Evolutionary conservation across 2,888 invertebrate species (phyloP).

Genomic region (Phortica okadai): DNA sequence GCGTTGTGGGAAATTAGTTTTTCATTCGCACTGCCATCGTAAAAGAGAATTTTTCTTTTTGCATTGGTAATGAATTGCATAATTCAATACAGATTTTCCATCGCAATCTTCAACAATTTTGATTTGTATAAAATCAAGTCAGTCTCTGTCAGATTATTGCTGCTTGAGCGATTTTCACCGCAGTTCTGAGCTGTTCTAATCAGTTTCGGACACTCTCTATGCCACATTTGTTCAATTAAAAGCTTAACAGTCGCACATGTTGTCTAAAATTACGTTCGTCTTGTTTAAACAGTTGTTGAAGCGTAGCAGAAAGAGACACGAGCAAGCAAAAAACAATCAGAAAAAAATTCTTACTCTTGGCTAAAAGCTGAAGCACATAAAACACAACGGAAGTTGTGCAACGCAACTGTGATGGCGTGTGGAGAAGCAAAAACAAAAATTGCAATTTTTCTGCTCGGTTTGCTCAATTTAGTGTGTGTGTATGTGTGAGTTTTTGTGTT

Average conservation of each 20-base stretch:
- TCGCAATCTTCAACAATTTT: background rate
- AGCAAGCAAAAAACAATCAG: slow-evolving; percentile 41
- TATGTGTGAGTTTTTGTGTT: background rate
- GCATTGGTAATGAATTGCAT: background rate
- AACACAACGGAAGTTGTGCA: slow-evolving; percentile 25
- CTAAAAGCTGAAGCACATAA: slow-evolving; percentile 46
- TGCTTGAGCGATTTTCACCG: background rate
- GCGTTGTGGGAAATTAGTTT: slow-evolving; percentile 32
- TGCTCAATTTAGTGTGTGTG: background rate
- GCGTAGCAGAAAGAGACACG: slow-evolving; percentile 36
- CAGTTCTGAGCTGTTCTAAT: slow-evolving; percentile 33
- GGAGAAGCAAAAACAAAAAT: slow-evolving; percentile 5
- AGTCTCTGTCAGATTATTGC: background rate
- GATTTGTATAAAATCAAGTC: background rate
- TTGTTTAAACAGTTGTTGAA: background rate
- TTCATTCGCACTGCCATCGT: background rate
- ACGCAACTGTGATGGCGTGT: background rate
- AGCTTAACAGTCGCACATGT: slow-evolving; percentile 37
- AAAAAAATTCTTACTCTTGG: slow-evolving; percentile 62
- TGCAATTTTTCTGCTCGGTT: slow-evolving; percentile 26
- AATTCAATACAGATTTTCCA: slow-evolving; percentile 4
- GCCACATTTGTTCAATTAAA: slow-evolving; percentile 58
- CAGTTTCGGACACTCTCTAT: slow-evolving; percentile 3
- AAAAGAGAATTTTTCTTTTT: background rate
- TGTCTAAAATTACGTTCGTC: slow-evolving; percentile 38